Evolutionary conservation across 2,797 vertebrate species (phyloP).

Genomic region (Bufotes viridis): DNA sequence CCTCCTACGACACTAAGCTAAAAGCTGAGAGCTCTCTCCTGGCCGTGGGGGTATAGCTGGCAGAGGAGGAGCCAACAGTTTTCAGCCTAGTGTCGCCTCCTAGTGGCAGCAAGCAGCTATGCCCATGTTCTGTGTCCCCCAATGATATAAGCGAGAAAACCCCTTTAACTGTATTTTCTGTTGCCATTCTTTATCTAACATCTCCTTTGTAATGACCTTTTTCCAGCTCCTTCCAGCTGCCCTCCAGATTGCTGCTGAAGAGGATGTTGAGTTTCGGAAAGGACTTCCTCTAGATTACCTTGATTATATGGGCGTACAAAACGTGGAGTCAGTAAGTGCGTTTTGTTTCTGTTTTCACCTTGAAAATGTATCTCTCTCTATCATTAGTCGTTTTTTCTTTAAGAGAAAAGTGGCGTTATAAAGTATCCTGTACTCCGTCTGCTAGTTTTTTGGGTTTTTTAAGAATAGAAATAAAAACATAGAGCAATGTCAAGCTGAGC

Average conservation of each 20-base stretch:
- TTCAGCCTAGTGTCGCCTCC: no score
- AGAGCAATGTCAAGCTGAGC: not conserved
- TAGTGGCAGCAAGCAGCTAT: no score
- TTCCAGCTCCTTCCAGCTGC: slow-evolving; percentile 85
- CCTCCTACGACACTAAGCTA: no score
- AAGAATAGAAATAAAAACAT: not conserved
- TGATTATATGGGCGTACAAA: slow-evolving; percentile 90
- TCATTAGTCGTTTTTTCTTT: not conserved
- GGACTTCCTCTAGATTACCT: slow-evolving; percentile 91
- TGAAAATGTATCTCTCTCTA: not conserved
- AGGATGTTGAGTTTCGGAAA: slow-evolving; percentile 88
- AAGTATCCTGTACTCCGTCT: no score
- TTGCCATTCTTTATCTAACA: not conserved
- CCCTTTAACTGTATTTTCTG: not conserved
- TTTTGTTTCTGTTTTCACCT: not conserved
- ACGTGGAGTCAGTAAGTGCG: slow-evolving; percentile 79
- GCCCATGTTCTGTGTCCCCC: no score
- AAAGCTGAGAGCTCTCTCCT: no score
- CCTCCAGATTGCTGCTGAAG: slow-evolving; percentile 89
- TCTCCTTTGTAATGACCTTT: slow-evolving; percentile 1
- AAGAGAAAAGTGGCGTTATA: not conserved
- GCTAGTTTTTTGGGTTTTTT: not conserved
- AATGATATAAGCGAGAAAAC: no score
- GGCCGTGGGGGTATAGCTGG: no score
- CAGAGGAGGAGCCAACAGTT: no score